Evolutionary conservation across 2,797 vertebrate genomes (phyloP).

Genomic region (Aviceda leuphotes): DNA sequence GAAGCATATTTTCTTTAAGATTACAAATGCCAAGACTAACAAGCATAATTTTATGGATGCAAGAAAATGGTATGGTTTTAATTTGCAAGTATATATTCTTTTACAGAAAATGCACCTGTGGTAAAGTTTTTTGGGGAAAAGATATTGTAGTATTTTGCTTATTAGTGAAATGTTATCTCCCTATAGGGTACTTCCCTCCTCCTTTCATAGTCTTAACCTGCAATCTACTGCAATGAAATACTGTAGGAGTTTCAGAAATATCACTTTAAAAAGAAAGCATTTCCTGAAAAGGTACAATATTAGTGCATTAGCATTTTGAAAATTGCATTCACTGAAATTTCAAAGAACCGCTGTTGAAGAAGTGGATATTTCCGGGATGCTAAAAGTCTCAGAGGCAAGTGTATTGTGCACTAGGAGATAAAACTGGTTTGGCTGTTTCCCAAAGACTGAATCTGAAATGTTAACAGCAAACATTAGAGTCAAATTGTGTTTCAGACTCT

Average conservation of each 20-base stretch:
- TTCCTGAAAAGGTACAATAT: neutral
- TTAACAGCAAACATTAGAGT: neutral
- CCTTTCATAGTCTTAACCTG: neutral
- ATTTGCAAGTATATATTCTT: neutral
- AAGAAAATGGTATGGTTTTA: conserved; percentile 16
- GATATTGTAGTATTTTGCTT: neutral
- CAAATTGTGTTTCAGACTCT: neutral
- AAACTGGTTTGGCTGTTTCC: neutral
- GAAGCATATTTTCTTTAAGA: conserved; percentile 25
- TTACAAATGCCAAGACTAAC: conserved; percentile 43
- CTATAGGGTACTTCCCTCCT: neutral
- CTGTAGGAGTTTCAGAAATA: neutral
- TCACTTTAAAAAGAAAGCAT: neutral
- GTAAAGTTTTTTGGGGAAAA: neutral
- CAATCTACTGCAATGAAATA: neutral
- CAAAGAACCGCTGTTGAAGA: neutral
- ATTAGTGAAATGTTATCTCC: conserved; percentile 21
- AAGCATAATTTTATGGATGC: conserved; percentile 22
- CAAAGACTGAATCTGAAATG: neutral
- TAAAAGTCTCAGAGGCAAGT: neutral
- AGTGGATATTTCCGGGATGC: neutral
- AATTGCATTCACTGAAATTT: neutral
- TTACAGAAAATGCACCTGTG: conserved; percentile 39
- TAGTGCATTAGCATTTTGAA: neutral
- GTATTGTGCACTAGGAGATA: neutral